Evolutionary conservation across 2,797 vertebrate species (phyloP).

Genomic region (Pipistrellus pygmaeus): DNA sequence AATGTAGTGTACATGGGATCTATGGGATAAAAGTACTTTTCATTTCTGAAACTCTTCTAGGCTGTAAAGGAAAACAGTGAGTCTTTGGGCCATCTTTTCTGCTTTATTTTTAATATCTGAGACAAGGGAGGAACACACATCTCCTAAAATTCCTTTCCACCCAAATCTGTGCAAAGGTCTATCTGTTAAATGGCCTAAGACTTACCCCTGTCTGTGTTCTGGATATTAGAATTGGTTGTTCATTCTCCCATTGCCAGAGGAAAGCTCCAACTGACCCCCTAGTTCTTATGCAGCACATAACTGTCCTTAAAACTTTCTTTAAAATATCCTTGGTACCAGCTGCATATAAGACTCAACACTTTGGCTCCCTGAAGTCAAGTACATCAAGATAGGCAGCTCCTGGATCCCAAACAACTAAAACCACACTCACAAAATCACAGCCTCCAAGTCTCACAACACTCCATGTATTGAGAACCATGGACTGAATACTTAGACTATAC

Average conservation of each 20-base stretch:
- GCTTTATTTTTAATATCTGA: neutral
- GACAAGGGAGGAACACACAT: neutral
- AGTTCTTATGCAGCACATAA: neutral
- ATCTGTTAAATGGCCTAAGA: neutral
- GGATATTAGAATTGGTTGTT: neutral
- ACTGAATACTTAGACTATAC: neutral
- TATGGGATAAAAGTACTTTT: neutral
- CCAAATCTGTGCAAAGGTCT: neutral
- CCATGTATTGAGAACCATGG: neutral
- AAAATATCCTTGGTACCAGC: neutral
- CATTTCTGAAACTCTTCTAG: conserved; percentile 39
- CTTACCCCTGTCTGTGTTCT: neutral
- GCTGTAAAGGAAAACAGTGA: neutral
- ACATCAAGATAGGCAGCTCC: neutral
- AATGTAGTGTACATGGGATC: neutral
- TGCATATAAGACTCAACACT: neutral
- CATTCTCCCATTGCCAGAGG: conserved; percentile 13
- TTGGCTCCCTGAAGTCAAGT: neutral
- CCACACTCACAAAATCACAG: neutral
- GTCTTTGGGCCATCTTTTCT: neutral
- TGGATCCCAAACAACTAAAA: neutral
- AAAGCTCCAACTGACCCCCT: neutral
- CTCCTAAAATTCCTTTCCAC: neutral
- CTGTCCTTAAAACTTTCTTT: neutral
- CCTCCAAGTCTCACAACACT: neutral